Conservation (phyloP, 1,140 invertebrate species). For the Asbolus verrucosus region DNA sequence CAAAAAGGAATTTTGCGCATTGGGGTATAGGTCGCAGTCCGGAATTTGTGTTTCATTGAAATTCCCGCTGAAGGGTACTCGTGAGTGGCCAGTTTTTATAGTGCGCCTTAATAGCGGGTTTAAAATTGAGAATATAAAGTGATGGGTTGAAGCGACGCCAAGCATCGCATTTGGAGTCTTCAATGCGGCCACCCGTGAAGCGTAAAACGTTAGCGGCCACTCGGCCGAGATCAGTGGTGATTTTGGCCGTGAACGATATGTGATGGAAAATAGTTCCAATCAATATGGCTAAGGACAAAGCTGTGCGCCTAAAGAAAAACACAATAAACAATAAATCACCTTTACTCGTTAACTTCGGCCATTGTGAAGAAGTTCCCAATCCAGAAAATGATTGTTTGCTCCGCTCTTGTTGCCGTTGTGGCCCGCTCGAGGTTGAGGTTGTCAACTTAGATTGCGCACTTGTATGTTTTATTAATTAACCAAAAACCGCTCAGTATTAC, state of each 20-base stretch:
- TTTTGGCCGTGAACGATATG: constrained; percentile 33
- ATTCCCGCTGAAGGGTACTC: constrained; percentile 18
- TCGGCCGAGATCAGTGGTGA: constrained; percentile 32
- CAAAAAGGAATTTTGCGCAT: constrained; percentile 31
- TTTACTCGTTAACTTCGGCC: constrained; percentile 14
- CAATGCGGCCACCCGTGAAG: constrained; percentile 32
- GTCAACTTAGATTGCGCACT: constrained; percentile 7
- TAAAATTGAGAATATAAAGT: constrained; percentile 39
- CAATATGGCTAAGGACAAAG: constrained; percentile 30
- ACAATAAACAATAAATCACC: constrained; percentile 36
- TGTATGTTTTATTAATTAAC: constrained; percentile 35
- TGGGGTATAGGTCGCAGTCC: constrained; percentile 9
- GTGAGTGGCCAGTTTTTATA: constrained; percentile 29
- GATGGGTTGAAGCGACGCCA: constrained; percentile 22
- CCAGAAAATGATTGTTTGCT: constrained; percentile 7
- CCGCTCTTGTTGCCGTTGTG: not conserved
- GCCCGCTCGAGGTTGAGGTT: not conserved
- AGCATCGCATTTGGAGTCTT: constrained; percentile 33
- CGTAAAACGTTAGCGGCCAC: constrained; percentile 31
- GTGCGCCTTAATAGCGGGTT: constrained; percentile 30
- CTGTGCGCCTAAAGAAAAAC: constrained; percentile 22
- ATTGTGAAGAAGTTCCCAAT: constrained; percentile 6
- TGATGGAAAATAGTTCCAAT: constrained; percentile 35
- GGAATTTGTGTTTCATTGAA: constrained; percentile 35
- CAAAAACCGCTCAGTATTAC: constrained; percentile 12